A percentile compares a stretch with the other conserved stretches of the same genome.
Evolutionary conservation across 2,113 vertebrate genomes (phyloP).

Genomic region (Aegithalos caudatus): DNA sequence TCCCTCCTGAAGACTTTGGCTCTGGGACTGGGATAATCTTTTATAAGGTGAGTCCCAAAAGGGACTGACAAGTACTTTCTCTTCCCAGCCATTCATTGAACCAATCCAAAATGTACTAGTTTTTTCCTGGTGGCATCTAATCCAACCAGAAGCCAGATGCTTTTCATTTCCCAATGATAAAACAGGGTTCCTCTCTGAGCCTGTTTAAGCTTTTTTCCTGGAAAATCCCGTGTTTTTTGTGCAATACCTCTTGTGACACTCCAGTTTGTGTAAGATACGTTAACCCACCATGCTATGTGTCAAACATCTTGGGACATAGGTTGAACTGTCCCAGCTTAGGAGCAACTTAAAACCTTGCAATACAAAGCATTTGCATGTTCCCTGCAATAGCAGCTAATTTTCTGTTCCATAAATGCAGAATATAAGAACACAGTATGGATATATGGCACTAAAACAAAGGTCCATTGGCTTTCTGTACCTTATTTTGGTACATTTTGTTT

Average conservation of each 20-base stretch:
- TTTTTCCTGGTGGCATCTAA: background rate
- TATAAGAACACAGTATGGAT: background rate
- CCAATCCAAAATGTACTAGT: background rate
- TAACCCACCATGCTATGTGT: background rate
- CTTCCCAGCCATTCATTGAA: background rate
- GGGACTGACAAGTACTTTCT: background rate
- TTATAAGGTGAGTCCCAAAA: background rate
- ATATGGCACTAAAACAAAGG: background rate
- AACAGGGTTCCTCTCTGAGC: rapidly evolving
- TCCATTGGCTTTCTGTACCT: background rate
- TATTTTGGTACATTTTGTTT: background rate
- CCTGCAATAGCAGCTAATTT: background rate
- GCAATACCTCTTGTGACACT: conserved; percentile 48
- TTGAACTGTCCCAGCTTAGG: background rate
- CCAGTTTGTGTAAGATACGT: background rate
- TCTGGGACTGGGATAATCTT: background rate
- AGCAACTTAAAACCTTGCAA: background rate
- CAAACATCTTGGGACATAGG: background rate
- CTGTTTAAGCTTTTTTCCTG: background rate
- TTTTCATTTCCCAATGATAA: background rate
- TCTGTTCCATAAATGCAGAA: background rate
- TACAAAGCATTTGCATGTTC: rapidly evolving
- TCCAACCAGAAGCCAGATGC: background rate
- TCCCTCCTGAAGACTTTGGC: background rate
- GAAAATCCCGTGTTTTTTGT: background rate